Evolutionary conservation across 2,113 vertebrate species (phyloP), one percentile per base, ranked within the genome.

Genomic region (Microcebus tavaratra): DNA sequence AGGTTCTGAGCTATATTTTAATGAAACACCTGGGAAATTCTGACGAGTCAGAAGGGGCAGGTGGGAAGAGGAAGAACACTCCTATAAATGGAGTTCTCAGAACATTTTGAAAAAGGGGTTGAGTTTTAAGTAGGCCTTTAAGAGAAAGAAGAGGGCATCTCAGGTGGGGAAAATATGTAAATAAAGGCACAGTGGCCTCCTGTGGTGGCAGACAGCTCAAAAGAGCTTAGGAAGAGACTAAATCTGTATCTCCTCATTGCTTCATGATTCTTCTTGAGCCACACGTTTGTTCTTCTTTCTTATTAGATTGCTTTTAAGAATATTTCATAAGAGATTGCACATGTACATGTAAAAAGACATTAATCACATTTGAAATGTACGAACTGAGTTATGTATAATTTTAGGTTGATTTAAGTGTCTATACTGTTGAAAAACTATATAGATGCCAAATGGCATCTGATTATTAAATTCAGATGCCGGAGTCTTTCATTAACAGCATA

Each of bases 401-500:
- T 89, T 50, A 88, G 8, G 94, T 95, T 80, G 73, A 93, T 88
- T 48, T 88, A 93, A 98, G 50, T 89, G 39, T 95, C 68, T 45
- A 61, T 45, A n/a, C 92, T 92, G 6, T 48, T 18, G 72, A 85
- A 97, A 96, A 96, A 72, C 36, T 80, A 18, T 88, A 31, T 53
- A 92, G 82, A 65, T 45, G 90, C 73, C 90, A 91, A 92, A 14
- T 87, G 65, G 91, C 90, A 34, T 95, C 94, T 36, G 14, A 76
- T 87, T 96, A 36, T 92, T 96, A 67, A 97, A 53, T 72, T 85
- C 96, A 94, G 78, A 89, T 84, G 96, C 50, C 34, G 63, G 36
- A 91, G 75, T 36, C 72, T 91, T 70, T 83, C 34, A 45, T 94
- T 97, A 92, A 76, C 25, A 94, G 68, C 81, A 21, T 20, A 57